Conservation (phyloP, 2,113 vertebrate species). For the Apaloderma vittatum region DNA sequence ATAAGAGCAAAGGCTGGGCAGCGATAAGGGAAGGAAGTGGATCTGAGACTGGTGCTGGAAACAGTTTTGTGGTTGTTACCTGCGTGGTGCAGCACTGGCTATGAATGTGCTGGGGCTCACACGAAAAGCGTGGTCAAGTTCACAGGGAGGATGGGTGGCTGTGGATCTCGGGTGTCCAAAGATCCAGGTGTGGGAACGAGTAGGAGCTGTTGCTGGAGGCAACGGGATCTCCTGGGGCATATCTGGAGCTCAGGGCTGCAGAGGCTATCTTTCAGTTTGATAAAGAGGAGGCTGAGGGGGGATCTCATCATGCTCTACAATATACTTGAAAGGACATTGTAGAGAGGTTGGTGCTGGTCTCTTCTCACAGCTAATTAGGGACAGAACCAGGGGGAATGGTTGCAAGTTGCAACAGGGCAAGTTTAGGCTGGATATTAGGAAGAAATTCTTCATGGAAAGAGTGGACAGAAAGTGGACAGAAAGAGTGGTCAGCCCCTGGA, state of each 20-base stretch:
- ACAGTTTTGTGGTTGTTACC: background rate
- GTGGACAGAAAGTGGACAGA: no score
- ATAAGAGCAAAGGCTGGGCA: background rate
- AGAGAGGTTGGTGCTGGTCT: no score
- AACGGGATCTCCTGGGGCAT: background rate
- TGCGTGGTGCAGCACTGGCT: accelerated
- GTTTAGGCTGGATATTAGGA: no score
- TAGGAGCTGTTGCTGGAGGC: background rate
- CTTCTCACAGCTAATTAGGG: no score
- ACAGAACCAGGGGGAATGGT: no score
- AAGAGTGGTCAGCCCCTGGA: no score
- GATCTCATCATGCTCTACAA: no score
- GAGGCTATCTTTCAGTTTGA: background rate
- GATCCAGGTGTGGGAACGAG: background rate
- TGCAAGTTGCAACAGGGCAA: no score
- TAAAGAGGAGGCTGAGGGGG: no score
- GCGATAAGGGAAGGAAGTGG: background rate
- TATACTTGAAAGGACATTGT: no score
- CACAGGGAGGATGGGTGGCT: background rate
- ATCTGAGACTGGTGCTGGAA: background rate
- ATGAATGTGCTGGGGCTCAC: background rate
- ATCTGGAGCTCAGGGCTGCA: background rate
- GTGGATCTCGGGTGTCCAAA: accelerated
- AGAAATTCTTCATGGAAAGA: no score
- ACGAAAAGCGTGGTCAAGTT: background rate